A percentile compares a stretch with the other conserved stretches of the same genome.
phyloP scores from a whole-genome alignment of 2,113 vertebrate species.

The Setophaga kirtlandii region DNA sequence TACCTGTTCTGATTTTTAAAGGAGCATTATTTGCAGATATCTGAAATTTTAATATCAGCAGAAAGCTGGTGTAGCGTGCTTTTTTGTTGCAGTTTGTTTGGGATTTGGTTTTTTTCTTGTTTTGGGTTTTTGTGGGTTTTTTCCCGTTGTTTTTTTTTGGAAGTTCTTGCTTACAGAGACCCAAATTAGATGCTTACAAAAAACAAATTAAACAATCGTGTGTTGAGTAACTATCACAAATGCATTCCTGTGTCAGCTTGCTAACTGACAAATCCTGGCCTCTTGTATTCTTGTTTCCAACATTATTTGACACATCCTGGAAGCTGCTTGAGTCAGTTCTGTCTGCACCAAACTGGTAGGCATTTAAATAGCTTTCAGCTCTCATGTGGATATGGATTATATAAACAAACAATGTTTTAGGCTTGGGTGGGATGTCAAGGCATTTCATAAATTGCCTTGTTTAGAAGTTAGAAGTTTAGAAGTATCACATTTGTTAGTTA shows the following conservation, averaged over 20 bases:
- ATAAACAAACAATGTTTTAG: neutral
- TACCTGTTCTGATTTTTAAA: neutral
- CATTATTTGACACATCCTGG: neutral
- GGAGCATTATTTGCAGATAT: neutral
- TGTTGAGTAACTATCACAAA: neutral
- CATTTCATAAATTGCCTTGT: neutral
- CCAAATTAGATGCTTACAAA: neutral
- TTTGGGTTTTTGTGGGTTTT: neutral
- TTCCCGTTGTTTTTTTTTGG: neutral
- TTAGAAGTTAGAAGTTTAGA: neutral
- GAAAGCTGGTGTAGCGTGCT: neutral
- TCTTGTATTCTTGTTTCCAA: neutral
- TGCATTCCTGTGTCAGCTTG: neutral
- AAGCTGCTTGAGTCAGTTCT: neutral
- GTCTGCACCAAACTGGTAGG: neutral
- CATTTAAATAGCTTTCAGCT: neutral
- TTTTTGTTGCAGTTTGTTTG: neutral
- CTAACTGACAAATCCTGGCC: neutral
- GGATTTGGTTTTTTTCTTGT: accelerated
- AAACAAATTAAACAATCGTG: neutral
- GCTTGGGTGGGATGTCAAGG: neutral
- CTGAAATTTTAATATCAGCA: neutral
- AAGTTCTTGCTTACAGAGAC: neutral
- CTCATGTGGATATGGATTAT: neutral
- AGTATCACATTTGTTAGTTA: neutral